Evolutionary conservation across 2,113 vertebrate species (phyloP).

Genomic region (Actinemys pallida): DNA sequence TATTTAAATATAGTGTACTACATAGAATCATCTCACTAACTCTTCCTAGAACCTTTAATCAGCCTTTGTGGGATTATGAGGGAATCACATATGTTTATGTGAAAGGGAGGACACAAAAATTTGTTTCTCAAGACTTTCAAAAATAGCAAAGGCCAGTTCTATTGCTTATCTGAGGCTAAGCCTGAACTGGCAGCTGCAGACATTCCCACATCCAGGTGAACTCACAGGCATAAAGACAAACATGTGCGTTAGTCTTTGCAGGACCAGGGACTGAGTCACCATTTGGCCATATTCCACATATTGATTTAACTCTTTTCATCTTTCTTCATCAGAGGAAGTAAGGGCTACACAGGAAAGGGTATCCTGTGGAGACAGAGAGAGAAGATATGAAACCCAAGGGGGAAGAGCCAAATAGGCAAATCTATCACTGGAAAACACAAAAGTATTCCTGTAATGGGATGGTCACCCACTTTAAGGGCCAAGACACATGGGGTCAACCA

Average conservation of each 20-base stretch:
- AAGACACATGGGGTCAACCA: neutral
- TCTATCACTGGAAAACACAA: neutral
- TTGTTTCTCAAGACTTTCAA: neutral
- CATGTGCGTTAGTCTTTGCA: neutral
- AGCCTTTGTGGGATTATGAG: neutral
- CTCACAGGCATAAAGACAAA: rapidly evolving
- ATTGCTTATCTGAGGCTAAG: rapidly evolving
- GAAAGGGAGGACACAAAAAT: neutral
- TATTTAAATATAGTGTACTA: neutral
- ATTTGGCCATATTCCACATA: neutral
- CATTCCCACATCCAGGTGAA: rapidly evolving
- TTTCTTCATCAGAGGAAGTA: neutral
- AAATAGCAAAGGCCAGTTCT: neutral
- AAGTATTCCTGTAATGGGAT: neutral
- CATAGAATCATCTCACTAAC: neutral
- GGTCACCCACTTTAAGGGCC: neutral
- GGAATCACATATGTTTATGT: rapidly evolving
- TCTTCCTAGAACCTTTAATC: rapidly evolving
- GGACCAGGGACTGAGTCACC: neutral
- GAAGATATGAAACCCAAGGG: neutral
- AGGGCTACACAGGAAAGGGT: neutral
- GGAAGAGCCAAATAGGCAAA: neutral
- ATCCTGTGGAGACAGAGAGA: neutral
- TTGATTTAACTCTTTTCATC: neutral
- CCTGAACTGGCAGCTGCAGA: neutral